Evolutionary conservation across 2,888 invertebrate genomes (phyloP), one percentile per base, ranked within the genome.

Genomic region (Thecocarcelia acutangulata): DNA sequence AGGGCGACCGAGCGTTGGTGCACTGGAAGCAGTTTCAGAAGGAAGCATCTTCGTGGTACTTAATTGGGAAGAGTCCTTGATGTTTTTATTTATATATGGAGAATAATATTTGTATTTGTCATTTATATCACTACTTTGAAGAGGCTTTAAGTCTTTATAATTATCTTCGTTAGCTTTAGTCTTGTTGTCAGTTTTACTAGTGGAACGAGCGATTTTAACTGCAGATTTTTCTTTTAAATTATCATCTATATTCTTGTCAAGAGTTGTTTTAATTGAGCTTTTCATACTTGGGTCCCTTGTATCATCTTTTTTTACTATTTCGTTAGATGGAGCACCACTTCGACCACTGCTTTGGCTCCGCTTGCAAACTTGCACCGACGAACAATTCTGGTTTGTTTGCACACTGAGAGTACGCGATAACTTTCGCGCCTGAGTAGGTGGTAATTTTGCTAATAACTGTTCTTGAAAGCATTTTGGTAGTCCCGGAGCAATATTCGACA

Each of bases 391-490:
- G 63, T 46, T 87, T 85, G 78, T 87, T 84, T 91, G 91, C 74
- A 91, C 89, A 59, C 91, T 90, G 58, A 94, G 91, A 75, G 94
- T 94, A 86, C 94, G 93, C 77, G 94, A 94, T 84, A 95, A 89
- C 86, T 93, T 92, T 86, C 93, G 92, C 37, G 94, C 94, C 91
- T 95, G 94, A 80, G 93, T 93, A 2, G 94, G 94, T 84, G 94
- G 94, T 87, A 95, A 89, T 88, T 94, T 94, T 84, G 94, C 93
- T 76, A 95, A 91, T 85, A 95, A 91, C 90, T 94, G 94, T 80
- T 93, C 93, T 91, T 94, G 94, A 87, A 94, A 93, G 50, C 94
- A 93, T 86, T 94, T 93, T 84, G 94, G 94, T 85, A 95, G 91
- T 84, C 93, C 94, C 40, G 95, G 95, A 85, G 95, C 94, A 84